These are phyloP conservation scores for Beris chalybata DNA, from an alignment of 2,888 invertebrate genomes.

Conservation along the genomic window DNA sequence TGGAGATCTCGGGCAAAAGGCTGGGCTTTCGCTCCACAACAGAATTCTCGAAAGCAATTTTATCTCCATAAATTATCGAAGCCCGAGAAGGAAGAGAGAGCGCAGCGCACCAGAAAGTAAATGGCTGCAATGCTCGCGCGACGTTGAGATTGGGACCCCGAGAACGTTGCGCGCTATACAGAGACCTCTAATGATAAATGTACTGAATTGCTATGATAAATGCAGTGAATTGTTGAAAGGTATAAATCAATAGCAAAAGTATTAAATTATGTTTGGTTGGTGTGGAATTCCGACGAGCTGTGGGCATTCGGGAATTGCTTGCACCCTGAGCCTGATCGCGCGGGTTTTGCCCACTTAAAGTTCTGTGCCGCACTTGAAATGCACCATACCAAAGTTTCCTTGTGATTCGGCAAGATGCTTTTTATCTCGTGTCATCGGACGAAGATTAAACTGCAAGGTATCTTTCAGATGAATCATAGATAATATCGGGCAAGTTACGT, in stretches of 20 bases:
- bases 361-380: no score
- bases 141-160: background rate
- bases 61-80: conserved; percentile 25
- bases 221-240: conserved; percentile 57
- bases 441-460: no score
- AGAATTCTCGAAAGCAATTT: no score
- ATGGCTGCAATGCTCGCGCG: conserved; percentile 15
- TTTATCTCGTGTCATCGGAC: no score
- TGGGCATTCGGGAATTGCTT: conserved; percentile 24
- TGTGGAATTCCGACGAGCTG: conserved; percentile 29
- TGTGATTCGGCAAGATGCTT: no score
- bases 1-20: no score
- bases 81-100: background rate
- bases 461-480: no score
- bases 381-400: no score
- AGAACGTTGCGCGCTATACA: conserved; percentile 8
- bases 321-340: conserved; percentile 23
- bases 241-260: conserved; percentile 54
- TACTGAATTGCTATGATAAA: conserved; percentile 57
- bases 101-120: conserved; percentile 14
- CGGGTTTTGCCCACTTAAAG: background rate
- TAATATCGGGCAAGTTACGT: no score
- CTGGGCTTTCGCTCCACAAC: no score
- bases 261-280: conserved; percentile 36
- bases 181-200: conserved; percentile 54